These are phyloP conservation scores for Apis florea DNA, from an alignment of 1,140 invertebrate genomes.

Conservation along the genomic window DNA sequence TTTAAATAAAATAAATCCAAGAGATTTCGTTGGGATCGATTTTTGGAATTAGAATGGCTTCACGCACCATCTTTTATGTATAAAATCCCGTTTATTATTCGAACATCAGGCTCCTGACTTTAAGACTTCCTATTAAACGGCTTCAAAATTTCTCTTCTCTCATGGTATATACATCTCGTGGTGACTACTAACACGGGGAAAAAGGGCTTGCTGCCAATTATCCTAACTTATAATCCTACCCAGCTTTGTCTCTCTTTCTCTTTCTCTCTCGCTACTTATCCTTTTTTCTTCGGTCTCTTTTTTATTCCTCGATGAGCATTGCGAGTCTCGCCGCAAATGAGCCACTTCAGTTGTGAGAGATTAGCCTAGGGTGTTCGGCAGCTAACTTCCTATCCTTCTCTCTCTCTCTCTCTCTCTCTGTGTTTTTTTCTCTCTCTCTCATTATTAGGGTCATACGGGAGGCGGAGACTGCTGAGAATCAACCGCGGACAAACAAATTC, in stretches of 20 bases:
- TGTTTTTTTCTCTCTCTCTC: constrained; percentile 50
- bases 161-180: constrained; percentile 6
- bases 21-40: not conserved
- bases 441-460: constrained; percentile 57
- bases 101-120: not conserved
- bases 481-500: constrained; percentile 54
- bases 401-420: constrained; percentile 33
- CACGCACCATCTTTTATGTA: not conserved
- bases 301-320: constrained; percentile 41
- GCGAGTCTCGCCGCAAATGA: constrained; percentile 49
- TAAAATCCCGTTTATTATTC: constrained; percentile 4
- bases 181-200: constrained; percentile 42
- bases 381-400: constrained; percentile 49
- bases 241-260: constrained; percentile 31
- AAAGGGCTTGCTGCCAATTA: constrained; percentile 48
- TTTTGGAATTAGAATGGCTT: constrained; percentile 5
- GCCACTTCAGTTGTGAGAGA: constrained; percentile 51
- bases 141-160: constrained; percentile 13
- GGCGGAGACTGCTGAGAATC: constrained; percentile 44
- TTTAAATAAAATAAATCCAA: constrained; percentile 14
- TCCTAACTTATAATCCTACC: constrained; percentile 11
- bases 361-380: constrained; percentile 50
- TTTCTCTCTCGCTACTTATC: constrained; percentile 26
- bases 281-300: not conserved
- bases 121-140: constrained; percentile 17